These are phyloP conservation scores for Scatophagus argus DNA, from an alignment of 2,113 vertebrate species.

Conservation along the genomic window DNA sequence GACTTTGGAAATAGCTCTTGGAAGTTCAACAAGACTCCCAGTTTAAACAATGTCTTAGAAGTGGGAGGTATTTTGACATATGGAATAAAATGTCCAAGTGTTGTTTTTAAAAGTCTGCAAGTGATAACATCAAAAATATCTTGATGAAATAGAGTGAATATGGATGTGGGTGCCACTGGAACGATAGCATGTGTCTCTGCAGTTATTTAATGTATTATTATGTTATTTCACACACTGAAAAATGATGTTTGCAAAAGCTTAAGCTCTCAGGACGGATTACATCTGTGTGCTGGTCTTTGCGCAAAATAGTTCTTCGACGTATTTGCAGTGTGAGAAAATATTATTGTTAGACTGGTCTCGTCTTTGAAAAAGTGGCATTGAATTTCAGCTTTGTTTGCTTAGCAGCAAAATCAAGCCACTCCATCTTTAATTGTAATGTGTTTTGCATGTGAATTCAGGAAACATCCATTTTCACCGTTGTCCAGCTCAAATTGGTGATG, in stretches of 20 bases:
- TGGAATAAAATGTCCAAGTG: slow-evolving; percentile 53
- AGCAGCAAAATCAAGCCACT: not conserved
- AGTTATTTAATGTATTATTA: slow-evolving; percentile 15
- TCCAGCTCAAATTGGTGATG: not conserved
- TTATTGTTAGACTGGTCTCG: slow-evolving; percentile 35
- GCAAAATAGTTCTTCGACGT: not conserved
- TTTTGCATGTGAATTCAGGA: not conserved
- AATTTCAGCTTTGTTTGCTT: slow-evolving; percentile 4
- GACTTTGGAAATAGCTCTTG: slow-evolving; percentile 72
- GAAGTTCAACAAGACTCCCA: slow-evolving; percentile 63
- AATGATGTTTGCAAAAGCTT: slow-evolving; percentile 15
- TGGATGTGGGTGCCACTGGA: slow-evolving; percentile 12
- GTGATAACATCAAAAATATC: slow-evolving; percentile 52
- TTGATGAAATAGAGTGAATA: slow-evolving; percentile 7
- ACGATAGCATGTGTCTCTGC: not conserved
- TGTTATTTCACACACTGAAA: slow-evolving; percentile 40
- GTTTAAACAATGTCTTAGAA: slow-evolving; percentile 63
- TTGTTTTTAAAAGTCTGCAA: slow-evolving; percentile 53
- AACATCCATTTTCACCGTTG: not conserved
- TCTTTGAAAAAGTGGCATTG: slow-evolving; percentile 28
- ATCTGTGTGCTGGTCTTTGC: not conserved
- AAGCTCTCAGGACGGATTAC: slow-evolving; percentile 1
- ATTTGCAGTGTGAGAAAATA: slow-evolving; percentile 34
- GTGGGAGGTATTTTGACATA: slow-evolving; percentile 62
- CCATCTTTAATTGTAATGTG: not conserved